Evolutionary conservation across 1,140 invertebrate genomes (phyloP), one percentile per base, ranked within the genome.

Genomic region (Aricia agestis): DNA sequence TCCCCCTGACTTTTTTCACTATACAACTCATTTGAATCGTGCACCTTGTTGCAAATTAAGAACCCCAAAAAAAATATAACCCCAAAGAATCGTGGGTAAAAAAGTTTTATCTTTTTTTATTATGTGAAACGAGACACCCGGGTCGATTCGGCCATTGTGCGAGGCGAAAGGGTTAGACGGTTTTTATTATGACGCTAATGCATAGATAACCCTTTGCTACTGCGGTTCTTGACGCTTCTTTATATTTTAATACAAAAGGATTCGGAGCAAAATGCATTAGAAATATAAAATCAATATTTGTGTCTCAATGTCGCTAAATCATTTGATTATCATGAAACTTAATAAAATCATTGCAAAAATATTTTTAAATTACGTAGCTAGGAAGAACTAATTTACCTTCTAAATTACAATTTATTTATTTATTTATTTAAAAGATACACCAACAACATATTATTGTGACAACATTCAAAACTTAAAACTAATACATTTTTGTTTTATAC

Each of bases 31-130:
- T 89, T 88, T 85, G 82, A 87, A 90, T 85, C 85, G 76, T 90
- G 86, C 86, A 90, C 88, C 88, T 90, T 90, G 88, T 90, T 88
- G 88, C 88, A 90, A 90, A 90, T 90, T 90, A 90, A 87, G 82
- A 88, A 89, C 78, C 76, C 80, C 67, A 72, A 75, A 83, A 90
- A 90, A 89, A 90, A 89, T 77, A 80, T 83, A 84, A 87, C 86
- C 88, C 86, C 82, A 89, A 90, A 89, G 83, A 78, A 72, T 79
- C 86, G 86, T 88, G 85, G 85, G 87, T 89, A 90, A 87, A 88
- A 89, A 84, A 79, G 77, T 87, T 87, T 85, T 88, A 89, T 89
- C 83, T 84, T 82, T 81, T 83, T 85, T 87, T 80, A 75, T 82
- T 89, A 80, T 83, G 84, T 89, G 88, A 89, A 90, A 90, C 85